phyloP scores from a whole-genome alignment of 2,113 vertebrate species.

The Albula goreensis region DNA sequence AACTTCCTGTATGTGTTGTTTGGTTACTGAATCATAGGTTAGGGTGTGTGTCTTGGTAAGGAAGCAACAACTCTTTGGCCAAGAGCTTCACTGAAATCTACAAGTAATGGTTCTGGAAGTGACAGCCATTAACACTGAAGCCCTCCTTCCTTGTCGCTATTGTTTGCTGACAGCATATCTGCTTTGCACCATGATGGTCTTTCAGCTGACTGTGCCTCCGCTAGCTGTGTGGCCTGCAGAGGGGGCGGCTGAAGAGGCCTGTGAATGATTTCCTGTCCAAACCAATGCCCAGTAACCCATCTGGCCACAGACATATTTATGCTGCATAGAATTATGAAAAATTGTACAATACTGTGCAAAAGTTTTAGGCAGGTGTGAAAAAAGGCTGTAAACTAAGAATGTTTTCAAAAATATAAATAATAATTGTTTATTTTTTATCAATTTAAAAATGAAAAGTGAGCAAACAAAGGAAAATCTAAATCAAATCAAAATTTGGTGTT shows the following conservation, averaged over 20 bases:
- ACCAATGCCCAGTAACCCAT: background rate
- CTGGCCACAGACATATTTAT: background rate
- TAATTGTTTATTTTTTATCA: too few species aligned
- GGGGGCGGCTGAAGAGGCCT: background rate
- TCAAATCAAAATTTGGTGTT: too few species aligned
- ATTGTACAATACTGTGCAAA: too few species aligned
- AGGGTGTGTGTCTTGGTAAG: background rate
- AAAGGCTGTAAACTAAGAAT: too few species aligned
- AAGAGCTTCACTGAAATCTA: background rate
- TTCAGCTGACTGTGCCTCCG: background rate
- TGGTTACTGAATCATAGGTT: background rate
- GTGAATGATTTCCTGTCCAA: constrained; percentile 4
- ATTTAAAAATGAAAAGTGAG: too few species aligned
- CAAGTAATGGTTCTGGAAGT: background rate
- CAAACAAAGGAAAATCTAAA: too few species aligned
- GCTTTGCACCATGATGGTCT: too few species aligned
- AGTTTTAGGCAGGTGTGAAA: too few species aligned
- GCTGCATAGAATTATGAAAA: background rate
- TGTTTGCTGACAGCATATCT: too few species aligned
- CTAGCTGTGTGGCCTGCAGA: background rate
- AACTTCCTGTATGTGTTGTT: too few species aligned
- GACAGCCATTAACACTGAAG: background rate
- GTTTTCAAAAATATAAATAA: too few species aligned
- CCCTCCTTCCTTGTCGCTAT: too few species aligned
- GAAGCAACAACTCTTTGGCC: background rate